phyloP scores from a whole-genome alignment of 1,140 invertebrate genomes.

The Trigoniulus corallinus region DNA sequence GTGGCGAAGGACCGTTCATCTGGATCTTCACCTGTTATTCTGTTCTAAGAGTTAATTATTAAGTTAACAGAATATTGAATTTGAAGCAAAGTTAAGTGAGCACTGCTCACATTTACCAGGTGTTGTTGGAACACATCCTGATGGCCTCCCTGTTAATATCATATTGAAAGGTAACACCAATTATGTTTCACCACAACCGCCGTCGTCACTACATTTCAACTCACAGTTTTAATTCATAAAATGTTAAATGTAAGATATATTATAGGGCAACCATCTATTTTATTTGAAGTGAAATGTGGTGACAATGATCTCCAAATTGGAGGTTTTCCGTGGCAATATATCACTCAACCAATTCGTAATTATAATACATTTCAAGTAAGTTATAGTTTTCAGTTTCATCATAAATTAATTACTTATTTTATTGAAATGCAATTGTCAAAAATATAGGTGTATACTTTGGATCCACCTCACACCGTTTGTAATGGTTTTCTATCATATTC shows the following conservation, averaged over 20 bases:
- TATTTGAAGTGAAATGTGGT: not conserved
- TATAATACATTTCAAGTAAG: constrained; percentile 1
- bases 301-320: not conserved
- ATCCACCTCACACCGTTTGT: too few relatives aligned
- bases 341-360: not conserved
- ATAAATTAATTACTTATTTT: too few relatives aligned
- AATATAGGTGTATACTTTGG: too few relatives aligned
- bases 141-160: not conserved
- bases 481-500: too few relatives aligned
- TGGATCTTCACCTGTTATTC: not conserved
- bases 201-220: not conserved
- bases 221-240: not conserved
- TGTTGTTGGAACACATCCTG: too few relatives aligned
- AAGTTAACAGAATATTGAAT: not conserved
- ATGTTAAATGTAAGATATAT: too few relatives aligned
- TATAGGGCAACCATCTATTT: not conserved
- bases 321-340: constrained; percentile 2
- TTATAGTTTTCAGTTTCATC: too few relatives aligned
- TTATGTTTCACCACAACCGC: not conserved
- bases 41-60: not conserved
- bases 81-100: too few relatives aligned
- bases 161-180: not conserved
- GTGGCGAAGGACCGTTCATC: not conserved
- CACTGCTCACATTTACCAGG: too few relatives aligned
- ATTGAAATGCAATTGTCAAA: too few relatives aligned